phyloP scores from a whole-genome alignment of 2,797 vertebrate genomes.

The Leptatherina wallacei region DNA sequence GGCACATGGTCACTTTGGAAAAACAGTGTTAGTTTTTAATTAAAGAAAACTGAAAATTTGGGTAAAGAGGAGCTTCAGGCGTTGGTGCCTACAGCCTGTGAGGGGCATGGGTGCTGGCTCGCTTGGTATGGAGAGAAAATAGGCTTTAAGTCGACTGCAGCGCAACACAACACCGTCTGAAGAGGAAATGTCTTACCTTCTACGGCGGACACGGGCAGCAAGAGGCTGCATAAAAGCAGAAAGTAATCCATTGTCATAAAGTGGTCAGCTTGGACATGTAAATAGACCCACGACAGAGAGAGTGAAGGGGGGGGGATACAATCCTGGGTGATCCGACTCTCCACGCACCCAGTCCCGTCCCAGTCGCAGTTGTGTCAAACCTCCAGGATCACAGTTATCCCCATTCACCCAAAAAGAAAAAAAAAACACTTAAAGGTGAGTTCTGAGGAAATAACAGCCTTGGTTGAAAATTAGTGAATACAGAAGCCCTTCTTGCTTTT shows the following conservation, averaged over 20 bases:
- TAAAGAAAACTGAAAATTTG: not conserved
- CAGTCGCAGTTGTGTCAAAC: slow-evolving; percentile 73
- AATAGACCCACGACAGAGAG: slow-evolving; percentile 70
- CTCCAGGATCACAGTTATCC: slow-evolving; percentile 66
- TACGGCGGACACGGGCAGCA: slow-evolving; percentile 82
- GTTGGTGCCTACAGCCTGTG: slow-evolving; percentile 20
- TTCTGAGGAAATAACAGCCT: slow-evolving; percentile 32
- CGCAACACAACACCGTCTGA: slow-evolving; percentile 8
- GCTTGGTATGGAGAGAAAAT: slow-evolving; percentile 14
- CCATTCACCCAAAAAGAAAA: slow-evolving; percentile 62
- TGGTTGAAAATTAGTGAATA: slow-evolving; percentile 19
- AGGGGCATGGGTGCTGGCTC: slow-evolving; percentile 30
- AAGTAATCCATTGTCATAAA: slow-evolving; percentile 89
- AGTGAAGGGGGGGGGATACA: slow-evolving; percentile 48
- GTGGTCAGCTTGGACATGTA: slow-evolving; percentile 81
- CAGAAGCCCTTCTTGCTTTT: slow-evolving; percentile 37
- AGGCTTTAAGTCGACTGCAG: slow-evolving; percentile 14
- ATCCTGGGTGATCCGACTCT: slow-evolving; percentile 72
- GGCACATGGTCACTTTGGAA: slow-evolving; percentile 37
- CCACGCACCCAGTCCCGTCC: slow-evolving; percentile 67
- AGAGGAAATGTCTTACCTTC: slow-evolving; percentile 81
- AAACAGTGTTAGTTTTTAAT: slow-evolving; percentile 7
- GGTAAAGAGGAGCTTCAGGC: slow-evolving; percentile 15
- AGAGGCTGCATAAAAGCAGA: slow-evolving; percentile 84
- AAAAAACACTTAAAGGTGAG: slow-evolving; percentile 18